Evolutionary conservation across 2,888 invertebrate species (phyloP).

Genomic region (Hetaerina titia): DNA sequence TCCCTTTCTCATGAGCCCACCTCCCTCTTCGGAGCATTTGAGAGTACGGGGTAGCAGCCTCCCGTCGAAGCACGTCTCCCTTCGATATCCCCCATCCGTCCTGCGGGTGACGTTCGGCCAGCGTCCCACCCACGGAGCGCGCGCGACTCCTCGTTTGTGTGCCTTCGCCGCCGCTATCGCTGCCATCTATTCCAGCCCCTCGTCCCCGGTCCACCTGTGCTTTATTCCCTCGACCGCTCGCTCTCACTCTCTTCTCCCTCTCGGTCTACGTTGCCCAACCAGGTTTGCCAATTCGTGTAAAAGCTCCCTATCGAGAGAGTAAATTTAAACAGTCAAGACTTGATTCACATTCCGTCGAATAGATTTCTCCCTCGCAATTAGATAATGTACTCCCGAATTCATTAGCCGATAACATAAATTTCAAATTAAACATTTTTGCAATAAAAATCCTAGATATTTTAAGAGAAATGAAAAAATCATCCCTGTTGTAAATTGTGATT

Average conservation of each 20-base stretch:
- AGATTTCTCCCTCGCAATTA: not conserved
- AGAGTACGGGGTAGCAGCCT: not conserved
- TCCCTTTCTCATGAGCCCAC: not conserved
- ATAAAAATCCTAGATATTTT: not conserved
- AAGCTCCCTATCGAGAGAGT: not conserved
- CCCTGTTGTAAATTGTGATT: not conserved
- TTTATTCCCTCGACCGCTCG: not conserved
- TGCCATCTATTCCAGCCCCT: not conserved
- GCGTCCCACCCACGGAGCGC: not conserved
- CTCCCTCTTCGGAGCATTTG: not conserved
- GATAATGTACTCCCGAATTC: not conserved
- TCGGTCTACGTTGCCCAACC: not conserved
- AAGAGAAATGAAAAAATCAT: not conserved
- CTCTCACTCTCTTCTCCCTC: not conserved
- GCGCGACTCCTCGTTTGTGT: not conserved
- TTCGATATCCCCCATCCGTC: not conserved
- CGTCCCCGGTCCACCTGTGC: not conserved
- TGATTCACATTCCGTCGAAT: not conserved
- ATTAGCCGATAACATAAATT: not conserved
- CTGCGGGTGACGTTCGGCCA: not conserved
- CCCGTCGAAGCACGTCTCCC: not conserved
- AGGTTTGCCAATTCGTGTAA: not conserved
- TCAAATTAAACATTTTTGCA: not conserved
- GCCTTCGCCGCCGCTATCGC: not conserved
- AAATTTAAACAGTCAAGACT: not conserved